Conservation (phyloP, 2,888 invertebrate species). For the Chorisops tibialis region DNA sequence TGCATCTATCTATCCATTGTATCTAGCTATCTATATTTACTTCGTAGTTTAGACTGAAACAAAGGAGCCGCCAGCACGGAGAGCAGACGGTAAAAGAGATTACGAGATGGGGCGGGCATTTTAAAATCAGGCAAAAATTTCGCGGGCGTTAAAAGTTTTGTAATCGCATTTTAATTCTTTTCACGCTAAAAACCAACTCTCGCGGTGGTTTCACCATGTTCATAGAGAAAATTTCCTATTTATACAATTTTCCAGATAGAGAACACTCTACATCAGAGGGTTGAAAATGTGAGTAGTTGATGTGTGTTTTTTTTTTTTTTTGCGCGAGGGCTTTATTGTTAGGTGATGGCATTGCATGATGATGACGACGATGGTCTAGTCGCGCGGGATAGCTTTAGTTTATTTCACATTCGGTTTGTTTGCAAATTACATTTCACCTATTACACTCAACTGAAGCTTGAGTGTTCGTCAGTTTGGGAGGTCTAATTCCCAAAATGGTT, state of each 20-base stretch:
- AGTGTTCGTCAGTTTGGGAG: background rate
- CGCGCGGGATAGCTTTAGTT: conserved; percentile 1
- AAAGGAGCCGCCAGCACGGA: too few relatives aligned
- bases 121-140: conserved; percentile 9
- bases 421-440: conserved; percentile 5
- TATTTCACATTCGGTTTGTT: conserved; percentile 1
- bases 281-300: background rate
- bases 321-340: background rate
- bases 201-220: background rate
- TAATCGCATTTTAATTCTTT: conserved; percentile 26
- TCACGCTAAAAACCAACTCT: conserved; percentile 13
- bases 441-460: background rate
- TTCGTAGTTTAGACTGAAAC: background rate
- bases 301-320: background rate
- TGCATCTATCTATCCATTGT: background rate
- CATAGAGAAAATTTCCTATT: background rate
- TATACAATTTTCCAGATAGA: background rate
- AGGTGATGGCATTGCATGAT: background rate
- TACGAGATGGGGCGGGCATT: background rate
- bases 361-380: background rate
- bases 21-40: background rate
- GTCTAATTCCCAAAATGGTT: background rate
- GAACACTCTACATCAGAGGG: background rate
- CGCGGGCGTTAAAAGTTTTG: conserved; percentile 24
- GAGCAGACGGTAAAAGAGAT: too few relatives aligned